Evolutionary conservation across 2,888 invertebrate genomes (phyloP), one percentile per base, ranked within the genome.

Genomic region (Norana najaformis): DNA sequence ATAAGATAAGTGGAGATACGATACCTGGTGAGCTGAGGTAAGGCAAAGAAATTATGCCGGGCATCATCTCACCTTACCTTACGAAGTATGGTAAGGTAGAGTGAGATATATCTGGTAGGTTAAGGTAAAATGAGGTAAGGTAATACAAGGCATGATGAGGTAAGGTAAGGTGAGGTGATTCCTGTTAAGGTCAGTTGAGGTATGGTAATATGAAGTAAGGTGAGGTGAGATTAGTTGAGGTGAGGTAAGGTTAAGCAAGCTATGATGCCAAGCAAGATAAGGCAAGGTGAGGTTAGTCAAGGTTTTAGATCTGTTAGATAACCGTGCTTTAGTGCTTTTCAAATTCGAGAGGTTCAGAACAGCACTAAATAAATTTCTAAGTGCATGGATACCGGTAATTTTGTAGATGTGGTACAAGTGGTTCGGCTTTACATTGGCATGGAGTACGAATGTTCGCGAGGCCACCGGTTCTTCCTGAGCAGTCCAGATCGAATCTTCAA

Each of bases 381-480:
- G n/a, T n/a, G 69, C n/a, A n/a, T n/a, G 16, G 23, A 69, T 11
- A 69, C n/a, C 16, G 13, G 30, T 69, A 69, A 30, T 69, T 69
- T 69, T 69, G 30, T 35, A 37, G 88, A 92, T 23, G 92, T 92
- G 14, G 94, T 93, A 89, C 91, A 93, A 88, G 93, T 92, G 39
- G 92, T 94, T 83, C 93, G 94, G 41, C 93, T 94, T 35, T 95
- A 93, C 92, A 96, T 99, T 90, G 99, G 99, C 0, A 97, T 97
- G 93, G 99, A 99, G 94, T 99, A 99, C 95, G 99, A 99, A 95
- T 99, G 99, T 95, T 97, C 97, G 0, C 95, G 97, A n/a, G 99
- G 99, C n/a, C 99, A 99, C 95, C 96, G 98, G 90, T 98, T 98
- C 94, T 98, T 98, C 96, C 96, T 97, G 95, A 97, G 97, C 53